Conservation (phyloP, 2,113 vertebrate genomes). For the Actinemys pallida region DNA sequence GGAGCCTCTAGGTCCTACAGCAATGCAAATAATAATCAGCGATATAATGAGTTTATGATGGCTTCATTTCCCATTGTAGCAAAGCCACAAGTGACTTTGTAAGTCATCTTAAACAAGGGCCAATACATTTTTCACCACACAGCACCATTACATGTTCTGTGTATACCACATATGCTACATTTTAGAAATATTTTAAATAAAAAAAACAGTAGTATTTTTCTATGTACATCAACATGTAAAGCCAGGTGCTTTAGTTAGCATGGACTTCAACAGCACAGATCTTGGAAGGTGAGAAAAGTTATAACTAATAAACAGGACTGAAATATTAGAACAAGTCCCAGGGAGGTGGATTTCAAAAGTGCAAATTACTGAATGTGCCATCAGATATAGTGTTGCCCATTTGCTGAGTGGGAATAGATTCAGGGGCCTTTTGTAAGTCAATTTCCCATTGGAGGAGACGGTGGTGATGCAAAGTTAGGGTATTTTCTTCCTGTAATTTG, state of each 20-base stretch:
- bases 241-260: conserved; percentile 61
- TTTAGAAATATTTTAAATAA: conserved; percentile 22
- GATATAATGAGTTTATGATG: neutral
- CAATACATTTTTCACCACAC: neutral
- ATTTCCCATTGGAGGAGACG: neutral
- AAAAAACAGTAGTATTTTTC: conserved; percentile 14
- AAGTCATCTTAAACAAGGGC: neutral
- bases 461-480: neutral
- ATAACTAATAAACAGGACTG: conserved; percentile 65
- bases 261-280: conserved; percentile 43
- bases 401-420: conserved; percentile 15
- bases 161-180: neutral
- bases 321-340: neutral
- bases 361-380: neutral
- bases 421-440: conserved; percentile 43
- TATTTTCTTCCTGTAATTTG: neutral
- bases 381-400: conserved; percentile 23
- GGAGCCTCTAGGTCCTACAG: neutral
- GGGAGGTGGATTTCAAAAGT: conserved; percentile 59
- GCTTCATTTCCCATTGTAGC: neutral
- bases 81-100: neutral
- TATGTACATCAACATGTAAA: conserved; percentile 50
- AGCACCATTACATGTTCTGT: neutral
- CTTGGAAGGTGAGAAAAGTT: conserved; percentile 35
- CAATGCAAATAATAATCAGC: neutral